These are phyloP conservation scores for Anastrepha obliqua DNA, from an alignment of 1,140 invertebrate genomes.

Conservation along the genomic window DNA sequence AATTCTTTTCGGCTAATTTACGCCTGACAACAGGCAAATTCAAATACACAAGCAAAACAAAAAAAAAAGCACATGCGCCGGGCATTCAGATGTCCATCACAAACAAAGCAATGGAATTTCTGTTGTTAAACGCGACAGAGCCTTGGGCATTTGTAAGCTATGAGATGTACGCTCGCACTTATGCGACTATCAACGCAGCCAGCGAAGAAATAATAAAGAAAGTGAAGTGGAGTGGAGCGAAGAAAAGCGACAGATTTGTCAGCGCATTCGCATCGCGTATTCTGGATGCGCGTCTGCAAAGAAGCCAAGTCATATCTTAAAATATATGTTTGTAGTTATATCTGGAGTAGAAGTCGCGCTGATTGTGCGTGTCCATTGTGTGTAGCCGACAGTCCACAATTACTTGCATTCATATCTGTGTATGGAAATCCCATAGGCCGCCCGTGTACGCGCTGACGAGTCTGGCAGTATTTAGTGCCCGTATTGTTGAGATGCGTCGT, in stretches of 20 bases:
- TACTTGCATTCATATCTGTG: background rate
- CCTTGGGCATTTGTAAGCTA: background rate
- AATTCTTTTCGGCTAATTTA: slow-evolving; percentile 40
- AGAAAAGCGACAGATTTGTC: background rate
- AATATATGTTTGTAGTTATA: background rate
- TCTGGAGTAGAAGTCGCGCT: slow-evolving; percentile 16
- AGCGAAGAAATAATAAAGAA: slow-evolving; percentile 27
- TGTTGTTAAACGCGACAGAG: background rate
- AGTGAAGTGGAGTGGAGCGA: background rate
- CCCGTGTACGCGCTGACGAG: background rate
- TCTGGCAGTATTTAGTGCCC: background rate
- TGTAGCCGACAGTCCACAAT: background rate
- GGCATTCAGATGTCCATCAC: slow-evolving; percentile 22
- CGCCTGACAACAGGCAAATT: background rate
- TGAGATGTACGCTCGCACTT: background rate
- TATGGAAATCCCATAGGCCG: background rate
- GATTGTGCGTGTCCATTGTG: slow-evolving; percentile 32
- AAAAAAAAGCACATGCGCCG: background rate
- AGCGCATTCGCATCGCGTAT: background rate
- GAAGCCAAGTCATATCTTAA: background rate
- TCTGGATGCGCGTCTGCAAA: background rate
- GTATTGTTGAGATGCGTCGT: background rate
- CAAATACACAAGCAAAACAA: background rate
- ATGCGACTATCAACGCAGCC: background rate
- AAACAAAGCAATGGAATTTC: slow-evolving; percentile 29